phyloP scores from a whole-genome alignment of 2,888 invertebrate species.

The Amblyjoppa proteus region DNA sequence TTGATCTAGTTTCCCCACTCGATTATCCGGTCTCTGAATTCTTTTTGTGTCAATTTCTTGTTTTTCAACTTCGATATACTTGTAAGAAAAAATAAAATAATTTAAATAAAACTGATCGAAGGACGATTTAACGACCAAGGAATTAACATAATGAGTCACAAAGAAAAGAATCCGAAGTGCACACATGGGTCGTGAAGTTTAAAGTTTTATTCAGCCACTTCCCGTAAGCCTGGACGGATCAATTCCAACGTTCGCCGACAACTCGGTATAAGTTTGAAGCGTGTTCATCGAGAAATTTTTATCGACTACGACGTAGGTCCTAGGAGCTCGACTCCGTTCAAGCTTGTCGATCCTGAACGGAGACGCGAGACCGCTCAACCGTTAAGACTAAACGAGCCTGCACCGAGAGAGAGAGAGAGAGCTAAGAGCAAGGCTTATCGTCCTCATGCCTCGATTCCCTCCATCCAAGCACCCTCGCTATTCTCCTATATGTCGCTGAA shows the following conservation, averaged over 20 bases:
- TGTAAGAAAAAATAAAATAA: neutral
- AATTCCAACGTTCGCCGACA: slow-evolving; percentile 2
- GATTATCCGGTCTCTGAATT: slow-evolving; percentile 40
- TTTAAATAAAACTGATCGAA: neutral
- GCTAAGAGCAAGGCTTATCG: slow-evolving; percentile 42
- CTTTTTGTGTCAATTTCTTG: slow-evolving; percentile 21
- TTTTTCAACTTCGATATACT: neutral
- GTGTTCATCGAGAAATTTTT: slow-evolving; percentile 18
- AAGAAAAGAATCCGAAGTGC: neutral
- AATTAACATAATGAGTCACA: slow-evolving; percentile 16
- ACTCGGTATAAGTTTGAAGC: slow-evolving; percentile 6
- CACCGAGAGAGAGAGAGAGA: slow-evolving; percentile 12
- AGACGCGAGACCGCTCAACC: slow-evolving; percentile 36
- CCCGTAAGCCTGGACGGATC: neutral
- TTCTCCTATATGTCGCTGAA: slow-evolving; percentile 1
- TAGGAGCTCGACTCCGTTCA: slow-evolving; percentile 1
- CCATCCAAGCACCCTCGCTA: slow-evolving; percentile 17
- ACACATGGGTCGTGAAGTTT: slow-evolving; percentile 3
- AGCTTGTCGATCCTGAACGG: slow-evolving; percentile 36
- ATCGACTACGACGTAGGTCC: slow-evolving; percentile 20
- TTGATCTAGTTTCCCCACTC: slow-evolving; percentile 55
- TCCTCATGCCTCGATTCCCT: slow-evolving; percentile 44
- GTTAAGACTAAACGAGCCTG: slow-evolving; percentile 45
- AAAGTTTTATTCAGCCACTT: neutral
- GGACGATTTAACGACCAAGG: neutral